Percentiles rank a stretch among this genome's conserved stretches.
Evolutionary conservation across 2,113 vertebrate genomes (phyloP).

Genomic region (Penelope pileata): DNA sequence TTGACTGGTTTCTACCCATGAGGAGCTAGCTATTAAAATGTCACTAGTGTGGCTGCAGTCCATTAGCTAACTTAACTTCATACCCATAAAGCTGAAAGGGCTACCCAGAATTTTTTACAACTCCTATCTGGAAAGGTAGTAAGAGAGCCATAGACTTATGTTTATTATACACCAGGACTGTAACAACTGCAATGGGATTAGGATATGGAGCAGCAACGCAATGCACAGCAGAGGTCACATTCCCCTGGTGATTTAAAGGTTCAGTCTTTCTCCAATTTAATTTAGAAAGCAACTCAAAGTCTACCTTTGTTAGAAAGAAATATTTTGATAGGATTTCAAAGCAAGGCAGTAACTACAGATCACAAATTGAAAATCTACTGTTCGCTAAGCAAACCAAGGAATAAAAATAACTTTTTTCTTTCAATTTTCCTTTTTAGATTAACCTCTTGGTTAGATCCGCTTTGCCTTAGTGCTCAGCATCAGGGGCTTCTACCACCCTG

Average conservation of each 20-base stretch:
- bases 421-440: background rate
- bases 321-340: slow-evolving; percentile 45
- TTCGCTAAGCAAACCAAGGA: background rate
- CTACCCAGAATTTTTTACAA: slow-evolving; percentile 69
- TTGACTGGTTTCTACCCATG: slow-evolving; percentile 26
- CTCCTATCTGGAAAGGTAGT: slow-evolving; percentile 45
- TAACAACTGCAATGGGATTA: slow-evolving; percentile 59
- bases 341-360: background rate
- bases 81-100: slow-evolving; percentile 57
- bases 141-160: background rate
- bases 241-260: slow-evolving; percentile 58
- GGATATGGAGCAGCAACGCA: slow-evolving; percentile 33
- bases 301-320: background rate
- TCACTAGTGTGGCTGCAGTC: slow-evolving; percentile 62
- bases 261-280: slow-evolving; percentile 50
- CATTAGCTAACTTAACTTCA: slow-evolving; percentile 68
- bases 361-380: slow-evolving; percentile 21
- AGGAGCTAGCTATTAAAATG: slow-evolving; percentile 68
- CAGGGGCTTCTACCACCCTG: background rate
- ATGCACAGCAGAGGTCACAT: slow-evolving; percentile 40
- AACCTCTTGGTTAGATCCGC: background rate
- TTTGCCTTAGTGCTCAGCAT: background rate
- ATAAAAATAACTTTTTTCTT: background rate
- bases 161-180: slow-evolving; percentile 46
- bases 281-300: slow-evolving; percentile 62